Evolutionary conservation across 1,140 invertebrate genomes (phyloP).

Genomic region (Chionoecetes opilio): DNA sequence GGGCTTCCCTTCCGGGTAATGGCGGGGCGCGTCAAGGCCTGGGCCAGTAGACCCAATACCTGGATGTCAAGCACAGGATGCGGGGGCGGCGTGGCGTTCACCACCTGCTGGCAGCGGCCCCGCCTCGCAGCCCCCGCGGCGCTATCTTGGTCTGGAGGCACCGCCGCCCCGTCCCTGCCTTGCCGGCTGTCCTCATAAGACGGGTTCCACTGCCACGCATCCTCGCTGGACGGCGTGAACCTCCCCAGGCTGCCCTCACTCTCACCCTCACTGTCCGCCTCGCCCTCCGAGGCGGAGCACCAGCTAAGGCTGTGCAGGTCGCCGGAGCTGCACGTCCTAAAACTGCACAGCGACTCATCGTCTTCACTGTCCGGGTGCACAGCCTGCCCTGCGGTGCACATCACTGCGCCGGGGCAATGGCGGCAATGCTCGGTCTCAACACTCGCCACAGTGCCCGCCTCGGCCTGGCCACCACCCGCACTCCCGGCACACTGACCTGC

Average conservation of each 20-base stretch:
- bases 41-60: background rate
- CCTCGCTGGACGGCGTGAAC: constrained; percentile 20
- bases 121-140: background rate
- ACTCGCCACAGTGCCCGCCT: background rate
- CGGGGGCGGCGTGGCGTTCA: background rate
- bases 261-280: background rate
- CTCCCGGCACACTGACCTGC: background rate
- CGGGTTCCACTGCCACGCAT: constrained; percentile 59
- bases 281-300: constrained; percentile 54
- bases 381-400: background rate
- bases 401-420: too few relatives aligned
- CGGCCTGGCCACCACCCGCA: background rate
- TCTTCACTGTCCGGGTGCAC: constrained; percentile 11
- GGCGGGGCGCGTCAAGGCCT: background rate
- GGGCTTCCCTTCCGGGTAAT: too few relatives aligned
- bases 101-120: constrained; percentile 38
- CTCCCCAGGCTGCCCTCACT: constrained; percentile 32
- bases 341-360: background rate
- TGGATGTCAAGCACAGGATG: constrained; percentile 5
- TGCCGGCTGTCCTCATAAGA: constrained; percentile 41
- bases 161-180: background rate
- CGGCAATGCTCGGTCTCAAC: background rate
- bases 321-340: constrained; percentile 58
- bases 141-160: background rate
- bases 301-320: background rate